Base-by-base conservation (phyloP, 2,113 vertebrate genomes). In the Neodontobutis hainanensis region DNA sequence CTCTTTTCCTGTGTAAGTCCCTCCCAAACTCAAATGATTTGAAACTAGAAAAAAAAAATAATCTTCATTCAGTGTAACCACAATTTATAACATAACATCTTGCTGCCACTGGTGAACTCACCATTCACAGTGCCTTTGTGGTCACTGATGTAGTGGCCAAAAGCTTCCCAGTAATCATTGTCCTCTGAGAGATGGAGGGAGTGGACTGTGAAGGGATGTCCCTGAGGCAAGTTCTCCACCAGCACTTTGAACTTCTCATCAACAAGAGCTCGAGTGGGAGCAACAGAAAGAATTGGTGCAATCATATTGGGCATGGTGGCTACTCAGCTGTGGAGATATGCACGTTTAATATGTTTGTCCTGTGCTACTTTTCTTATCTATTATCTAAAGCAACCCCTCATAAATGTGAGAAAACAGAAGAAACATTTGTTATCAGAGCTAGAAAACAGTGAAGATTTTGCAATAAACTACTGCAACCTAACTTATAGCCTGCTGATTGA, bases 121-220 rank as follows among this genome's bases (percentile, higher is more conserved):
- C 92, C 89, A 2, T 77, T 85, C 5, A 93, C 87, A 0, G 27
- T 51, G 38, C 92, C 91, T 1, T 43, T 32, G 32, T 77, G 53
- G 15, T 90, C 64, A 19, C 90, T 90, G 66, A 83, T 0, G 59
- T 92, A 93, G 73, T 90, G 85, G 1, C 88, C 92, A 12, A 77
- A 92, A 0, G 90, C 92, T 70, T 93, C 87, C 92, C 92, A 92
- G 36, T 81, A 15, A 52, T 91, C 77, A 6, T 70, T 67, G 40
- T 91, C 90, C 35, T 92, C 91, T 0, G 91, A 92, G 0, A 48
- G 83, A 60, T 88, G 86, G 8, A 89, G 59, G 44, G 85, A 83
- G 73, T 76, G 82, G 4, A 93, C 49, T 0, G 92, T 93, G 0
- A 92, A 86, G 0, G 73, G 64, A 43, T 46, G 59, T 8, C 58